phyloP scores from a whole-genome alignment of 2,888 invertebrate species.

The Nemurella pictetii region DNA sequence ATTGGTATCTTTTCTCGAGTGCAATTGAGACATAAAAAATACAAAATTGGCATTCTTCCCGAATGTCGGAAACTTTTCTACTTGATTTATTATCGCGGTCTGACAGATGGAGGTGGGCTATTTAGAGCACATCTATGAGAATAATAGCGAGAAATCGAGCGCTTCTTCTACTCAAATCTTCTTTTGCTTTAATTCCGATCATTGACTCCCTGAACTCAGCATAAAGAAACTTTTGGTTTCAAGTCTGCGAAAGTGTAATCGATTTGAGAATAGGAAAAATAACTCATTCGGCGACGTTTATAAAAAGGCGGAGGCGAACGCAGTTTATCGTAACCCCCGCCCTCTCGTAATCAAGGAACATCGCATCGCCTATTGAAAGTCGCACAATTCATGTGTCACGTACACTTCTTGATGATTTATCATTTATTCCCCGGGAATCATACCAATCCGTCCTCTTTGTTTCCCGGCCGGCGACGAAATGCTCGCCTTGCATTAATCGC shows the following conservation, averaged over 20 bases:
- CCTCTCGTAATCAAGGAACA: background rate
- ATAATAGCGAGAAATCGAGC: slow-evolving; percentile 14
- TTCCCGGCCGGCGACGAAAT: background rate
- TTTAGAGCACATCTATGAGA: slow-evolving; percentile 13
- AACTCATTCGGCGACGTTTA: background rate
- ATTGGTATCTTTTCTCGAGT: background rate
- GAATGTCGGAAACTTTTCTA: background rate
- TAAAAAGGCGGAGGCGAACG: background rate
- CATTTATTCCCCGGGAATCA: background rate
- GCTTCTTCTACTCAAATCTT: slow-evolving; percentile 14
- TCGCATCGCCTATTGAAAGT: background rate
- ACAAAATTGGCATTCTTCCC: slow-evolving; percentile 16
- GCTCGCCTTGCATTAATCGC: background rate
- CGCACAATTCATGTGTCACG: background rate
- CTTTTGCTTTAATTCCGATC: slow-evolving; percentile 12
- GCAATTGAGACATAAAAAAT: slow-evolving; percentile 8
- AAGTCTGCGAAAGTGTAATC: background rate
- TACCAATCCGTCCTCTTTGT: background rate
- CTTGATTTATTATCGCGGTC: slow-evolving; percentile 16
- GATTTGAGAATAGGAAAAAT: background rate
- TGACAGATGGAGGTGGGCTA: slow-evolving; percentile 24
- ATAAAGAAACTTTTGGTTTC: background rate
- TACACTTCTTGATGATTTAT: background rate
- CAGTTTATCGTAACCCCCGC: background rate
- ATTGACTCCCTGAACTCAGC: background rate